Conservation (phyloP, 2,888 invertebrate species). For the Drosophila nr. perissopoda region DNA sequence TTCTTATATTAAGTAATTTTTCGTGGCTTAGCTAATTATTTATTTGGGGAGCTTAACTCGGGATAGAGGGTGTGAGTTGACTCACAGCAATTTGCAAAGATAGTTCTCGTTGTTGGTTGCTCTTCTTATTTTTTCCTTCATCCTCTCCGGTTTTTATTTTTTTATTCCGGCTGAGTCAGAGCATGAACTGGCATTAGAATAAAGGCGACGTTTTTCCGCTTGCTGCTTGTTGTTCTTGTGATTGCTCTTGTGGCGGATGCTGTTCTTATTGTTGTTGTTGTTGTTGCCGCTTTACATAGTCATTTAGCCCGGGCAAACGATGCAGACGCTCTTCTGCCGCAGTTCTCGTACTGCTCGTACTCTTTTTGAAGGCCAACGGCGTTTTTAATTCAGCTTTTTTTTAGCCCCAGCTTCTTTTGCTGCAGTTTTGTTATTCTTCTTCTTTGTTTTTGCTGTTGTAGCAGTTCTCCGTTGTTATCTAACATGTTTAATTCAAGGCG, state of each 20-base stretch:
- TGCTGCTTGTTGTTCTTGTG: conserved; percentile 37
- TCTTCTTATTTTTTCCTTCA: conserved; percentile 5
- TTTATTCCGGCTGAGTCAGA: conserved; percentile 44
- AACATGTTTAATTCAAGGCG: conserved; percentile 80
- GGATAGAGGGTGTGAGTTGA: not conserved
- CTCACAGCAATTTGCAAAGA: conserved; percentile 3
- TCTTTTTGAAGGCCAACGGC: conserved; percentile 72
- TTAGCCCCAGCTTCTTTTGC: conserved; percentile 43
- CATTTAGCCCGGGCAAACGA: conserved; percentile 70
- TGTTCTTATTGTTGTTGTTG: conserved; percentile 15
- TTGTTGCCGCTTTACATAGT: conserved; percentile 62
- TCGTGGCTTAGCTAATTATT: not conserved
- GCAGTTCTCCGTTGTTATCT: conserved; percentile 64
- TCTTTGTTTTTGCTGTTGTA: not conserved
- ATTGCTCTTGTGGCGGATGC: conserved; percentile 40
- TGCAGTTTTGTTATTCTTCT: conserved; percentile 37
- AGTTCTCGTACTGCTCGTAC: conserved; percentile 28
- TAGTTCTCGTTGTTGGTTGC: conserved; percentile 21
- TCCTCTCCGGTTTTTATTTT: conserved; percentile 19
- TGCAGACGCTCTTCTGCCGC: conserved; percentile 53
- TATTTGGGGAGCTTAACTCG: not conserved
- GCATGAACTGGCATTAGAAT: conserved; percentile 77
- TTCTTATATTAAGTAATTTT: not conserved
- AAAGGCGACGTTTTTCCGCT: conserved; percentile 73
- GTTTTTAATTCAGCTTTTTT: conserved; percentile 54